These are phyloP conservation scores for Mormyrus lacerda DNA, from an alignment of 2,113 vertebrate genomes.

Conservation along the genomic window DNA sequence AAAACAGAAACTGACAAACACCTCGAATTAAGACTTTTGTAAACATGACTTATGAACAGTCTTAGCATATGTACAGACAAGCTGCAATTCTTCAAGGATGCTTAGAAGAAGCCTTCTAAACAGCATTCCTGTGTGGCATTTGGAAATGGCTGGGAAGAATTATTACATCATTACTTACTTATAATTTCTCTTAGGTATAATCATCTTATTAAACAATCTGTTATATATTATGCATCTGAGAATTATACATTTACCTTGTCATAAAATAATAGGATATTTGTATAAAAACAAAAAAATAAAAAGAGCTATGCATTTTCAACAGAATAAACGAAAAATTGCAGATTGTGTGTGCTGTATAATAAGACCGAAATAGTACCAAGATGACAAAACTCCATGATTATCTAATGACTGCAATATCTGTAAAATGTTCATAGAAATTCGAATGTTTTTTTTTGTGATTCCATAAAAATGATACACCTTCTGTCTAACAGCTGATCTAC, in stretches of 20 bases:
- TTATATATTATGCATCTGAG: conserved; percentile 9
- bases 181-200: conserved; percentile 13
- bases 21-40: conserved; percentile 80
- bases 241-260: conserved; percentile 30
- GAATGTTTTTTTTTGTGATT: conserved; percentile 76
- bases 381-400: conserved; percentile 77
- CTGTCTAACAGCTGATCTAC: conserved; percentile 81
- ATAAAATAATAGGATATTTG: conserved; percentile 43
- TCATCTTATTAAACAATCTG: neutral
- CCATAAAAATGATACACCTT: conserved; percentile 85
- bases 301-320: conserved; percentile 44
- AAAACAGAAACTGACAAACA: conserved; percentile 84
- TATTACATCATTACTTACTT: conserved; percentile 18
- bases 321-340: conserved; percentile 72
- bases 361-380: conserved; percentile 78
- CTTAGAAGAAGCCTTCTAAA: conserved; percentile 32
- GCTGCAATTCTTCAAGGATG: conserved; percentile 70
- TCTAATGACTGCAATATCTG: conserved; percentile 80
- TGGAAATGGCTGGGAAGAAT: conserved; percentile 44
- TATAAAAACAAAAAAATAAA: conserved; percentile 30
- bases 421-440: conserved; percentile 89
- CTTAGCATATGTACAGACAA: conserved; percentile 74
- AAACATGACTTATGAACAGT: conserved; percentile 84
- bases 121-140: conserved; percentile 42
- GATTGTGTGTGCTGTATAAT: conserved; percentile 72